Conservation (phyloP, 2,797 vertebrate genomes). For the Dendrocincla tyrannina region DNA sequence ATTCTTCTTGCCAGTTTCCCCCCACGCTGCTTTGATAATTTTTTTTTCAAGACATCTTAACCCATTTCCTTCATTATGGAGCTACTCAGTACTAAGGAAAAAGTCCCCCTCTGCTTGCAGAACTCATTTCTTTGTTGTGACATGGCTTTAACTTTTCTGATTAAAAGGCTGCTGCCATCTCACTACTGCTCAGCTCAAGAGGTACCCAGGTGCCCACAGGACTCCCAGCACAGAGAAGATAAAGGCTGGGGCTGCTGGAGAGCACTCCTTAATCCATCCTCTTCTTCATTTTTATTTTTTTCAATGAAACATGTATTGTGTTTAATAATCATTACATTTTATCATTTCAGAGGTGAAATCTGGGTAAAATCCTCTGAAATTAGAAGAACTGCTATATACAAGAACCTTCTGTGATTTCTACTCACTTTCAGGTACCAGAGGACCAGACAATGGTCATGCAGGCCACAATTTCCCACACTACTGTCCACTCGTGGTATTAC, state of each 20-base stretch:
- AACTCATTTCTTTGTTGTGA: neutral
- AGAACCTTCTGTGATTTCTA: neutral
- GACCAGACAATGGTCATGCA: rapidly evolving
- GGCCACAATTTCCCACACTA: neutral
- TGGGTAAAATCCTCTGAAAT: neutral
- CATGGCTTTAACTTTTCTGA: neutral
- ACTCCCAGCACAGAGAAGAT: neutral
- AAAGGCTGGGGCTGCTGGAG: neutral
- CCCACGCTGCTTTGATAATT: neutral
- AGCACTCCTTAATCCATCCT: neutral
- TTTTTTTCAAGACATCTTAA: neutral
- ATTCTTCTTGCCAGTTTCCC: neutral
- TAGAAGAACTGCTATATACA: neutral
- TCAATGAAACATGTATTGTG: neutral
- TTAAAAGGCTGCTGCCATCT: neutral
- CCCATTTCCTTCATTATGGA: neutral
- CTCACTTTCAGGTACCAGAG: neutral
- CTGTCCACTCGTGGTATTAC: neutral
- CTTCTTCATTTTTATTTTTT: neutral
- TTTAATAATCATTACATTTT: neutral
- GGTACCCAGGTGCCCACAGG: neutral
- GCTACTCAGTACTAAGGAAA: neutral
- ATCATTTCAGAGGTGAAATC: neutral
- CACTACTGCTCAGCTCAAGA: neutral
- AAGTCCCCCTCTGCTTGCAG: neutral